A percentile compares a stretch with the other conserved stretches of the same genome.
These are phyloP conservation scores for Crepidodera aurea DNA, from an alignment of 2,888 invertebrate species.

Conservation along the genomic window DNA sequence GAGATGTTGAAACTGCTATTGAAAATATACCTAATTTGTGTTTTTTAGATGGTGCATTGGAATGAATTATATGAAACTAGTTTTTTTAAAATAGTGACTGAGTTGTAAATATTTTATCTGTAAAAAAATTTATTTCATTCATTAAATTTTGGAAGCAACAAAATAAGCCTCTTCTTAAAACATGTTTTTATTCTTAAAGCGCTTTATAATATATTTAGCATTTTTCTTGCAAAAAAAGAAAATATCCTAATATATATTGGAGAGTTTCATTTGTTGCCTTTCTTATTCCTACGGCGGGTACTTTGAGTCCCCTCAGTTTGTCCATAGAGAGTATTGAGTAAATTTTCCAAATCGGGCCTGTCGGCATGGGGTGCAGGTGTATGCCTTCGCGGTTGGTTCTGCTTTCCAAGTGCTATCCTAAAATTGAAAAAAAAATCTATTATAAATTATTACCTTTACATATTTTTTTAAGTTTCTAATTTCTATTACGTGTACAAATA, in stretches of 20 bases:
- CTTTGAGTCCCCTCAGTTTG: constrained; percentile 63
- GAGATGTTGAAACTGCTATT: constrained; percentile 82
- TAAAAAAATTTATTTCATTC: constrained; percentile 1
- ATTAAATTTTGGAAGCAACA: no score
- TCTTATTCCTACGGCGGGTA: constrained; percentile 55
- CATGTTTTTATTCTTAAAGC: constrained; percentile 47
- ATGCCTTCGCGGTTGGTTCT: constrained; percentile 59
- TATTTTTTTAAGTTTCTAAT: no score
- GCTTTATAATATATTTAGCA: constrained; percentile 40
- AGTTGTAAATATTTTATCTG: no score
- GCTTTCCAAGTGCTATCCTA: constrained; percentile 75
- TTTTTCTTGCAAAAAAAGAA: constrained; percentile 35
- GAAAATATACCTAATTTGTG: constrained; percentile 80
- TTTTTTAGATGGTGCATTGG: constrained; percentile 85
- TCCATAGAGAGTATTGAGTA: constrained; percentile 80
- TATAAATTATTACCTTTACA: no score
- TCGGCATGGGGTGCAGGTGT: constrained; percentile 62
- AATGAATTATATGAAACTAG: no score
- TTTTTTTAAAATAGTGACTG: no score
- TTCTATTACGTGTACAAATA: no score
- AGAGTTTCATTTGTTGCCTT: constrained; percentile 51
- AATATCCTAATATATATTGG: constrained; percentile 32
- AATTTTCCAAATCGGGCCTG: constrained; percentile 82
- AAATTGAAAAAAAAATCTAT: constrained; percentile 1
- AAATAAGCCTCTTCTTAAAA: constrained; percentile 34